A percentile compares a stretch with the other conserved stretches of the same genome.
phyloP scores from a whole-genome alignment of 2,797 vertebrate genomes.

The Pelochelys cantorii region DNA sequence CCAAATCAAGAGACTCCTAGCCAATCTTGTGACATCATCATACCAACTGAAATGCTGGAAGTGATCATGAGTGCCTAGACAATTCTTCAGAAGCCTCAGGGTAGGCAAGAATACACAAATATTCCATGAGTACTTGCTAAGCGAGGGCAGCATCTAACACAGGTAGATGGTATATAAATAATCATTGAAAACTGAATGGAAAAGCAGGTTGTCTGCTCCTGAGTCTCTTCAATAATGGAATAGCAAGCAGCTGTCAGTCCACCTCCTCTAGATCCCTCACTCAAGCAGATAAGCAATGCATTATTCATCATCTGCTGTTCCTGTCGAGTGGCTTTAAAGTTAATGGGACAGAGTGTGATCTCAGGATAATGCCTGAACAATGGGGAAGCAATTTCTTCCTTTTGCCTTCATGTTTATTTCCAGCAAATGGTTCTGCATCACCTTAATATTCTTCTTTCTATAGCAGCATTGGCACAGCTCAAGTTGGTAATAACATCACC shows the following conservation, averaged over 20 bases:
- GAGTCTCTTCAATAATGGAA: slow-evolving; percentile 64
- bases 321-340: not conserved
- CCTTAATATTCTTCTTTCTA: accelerated
- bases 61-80: not conserved
- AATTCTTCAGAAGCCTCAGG: not conserved
- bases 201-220: slow-evolving; percentile 56
- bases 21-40: not conserved
- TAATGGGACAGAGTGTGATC: not conserved
- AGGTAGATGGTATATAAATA: not conserved
- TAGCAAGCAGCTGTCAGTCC: slow-evolving; percentile 62
- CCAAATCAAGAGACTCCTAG: not conserved
- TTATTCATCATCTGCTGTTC: slow-evolving; percentile 55
- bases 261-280: slow-evolving; percentile 7
- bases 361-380: slow-evolving; percentile 38
- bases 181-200: slow-evolving; percentile 49
- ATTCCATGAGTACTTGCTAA: slow-evolving; percentile 1
- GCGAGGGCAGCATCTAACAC: slow-evolving; percentile 36
- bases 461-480: accelerated
- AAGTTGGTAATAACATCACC: not conserved
- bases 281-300: slow-evolving; percentile 52
- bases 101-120: slow-evolving; percentile 15
- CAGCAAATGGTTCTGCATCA: not conserved
- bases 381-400: slow-evolving; percentile 28
- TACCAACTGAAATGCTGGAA: not conserved
- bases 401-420: not conserved